Base-by-base conservation (phyloP, 2,888 invertebrate species). In the Seira sanloemensis region DNA sequence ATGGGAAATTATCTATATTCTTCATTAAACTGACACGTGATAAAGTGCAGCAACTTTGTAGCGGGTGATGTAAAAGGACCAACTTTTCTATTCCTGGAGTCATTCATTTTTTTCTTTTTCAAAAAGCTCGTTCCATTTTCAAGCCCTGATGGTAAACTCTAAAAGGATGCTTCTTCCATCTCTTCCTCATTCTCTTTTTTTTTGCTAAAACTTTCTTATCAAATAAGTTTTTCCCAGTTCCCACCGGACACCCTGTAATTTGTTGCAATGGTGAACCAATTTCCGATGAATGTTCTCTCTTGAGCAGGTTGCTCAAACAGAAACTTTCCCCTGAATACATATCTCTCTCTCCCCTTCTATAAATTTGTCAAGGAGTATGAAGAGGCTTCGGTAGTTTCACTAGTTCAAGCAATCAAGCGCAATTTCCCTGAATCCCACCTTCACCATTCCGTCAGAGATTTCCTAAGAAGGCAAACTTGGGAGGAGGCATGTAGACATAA, bases 211-310 rank as follows among this genome's bases (percentile, higher is more conserved):
- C 9, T 54, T 67, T 26, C 58, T 83, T 83, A 83, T 83, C 78
- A 73, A 83, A 78, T 77, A 83, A 83, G 83, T 83, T 83, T 25
- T 46, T 50, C n/a, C 37, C 37, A 12, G 66, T 78, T 83, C 83
- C 83, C 83, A 83, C 72, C 72, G 83, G 83, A 83, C 77, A 73
- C 68, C 78, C n/a, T 67, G 72, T 78, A 83, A 83, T 83, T 83
- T 83, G 83, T 74, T 78, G 78, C 78, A 73, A 62, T 78, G 83
- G 73, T 83, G 77, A 83, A 77, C 74, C 83, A 83, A 83, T 83
- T 83, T 83, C 78, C 78, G 77, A 73, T 78, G 73, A 74, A 83
- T 58, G 68, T 58, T 78, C 65, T 50, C n/a, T 18, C 16, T 50
- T 50, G 2, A 50, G 50, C 50, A n/a, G n/a, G n/a, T n/a, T n/a